Evolutionary conservation across 2,888 invertebrate species (phyloP).

Genomic region (Tinea trinotella): DNA sequence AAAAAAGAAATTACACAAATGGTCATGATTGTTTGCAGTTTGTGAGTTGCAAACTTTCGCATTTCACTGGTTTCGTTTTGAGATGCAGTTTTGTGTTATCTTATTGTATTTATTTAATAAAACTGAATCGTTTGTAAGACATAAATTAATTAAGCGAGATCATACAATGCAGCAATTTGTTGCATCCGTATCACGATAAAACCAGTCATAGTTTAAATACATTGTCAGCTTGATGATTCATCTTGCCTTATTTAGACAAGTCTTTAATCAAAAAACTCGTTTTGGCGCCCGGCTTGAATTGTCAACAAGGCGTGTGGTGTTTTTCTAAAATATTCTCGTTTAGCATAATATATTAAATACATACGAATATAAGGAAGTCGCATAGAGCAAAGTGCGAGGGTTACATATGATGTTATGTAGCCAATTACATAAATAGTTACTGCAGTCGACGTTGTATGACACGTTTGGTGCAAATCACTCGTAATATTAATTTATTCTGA

Average conservation of each 20-base stretch:
- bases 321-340: not conserved
- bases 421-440: slow-evolving; percentile 4
- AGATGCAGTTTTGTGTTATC: slow-evolving; percentile 2
- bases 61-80: slow-evolving; percentile 10
- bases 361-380: not conserved
- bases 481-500: not conserved
- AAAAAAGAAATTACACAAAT: not conserved
- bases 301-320: slow-evolving; percentile 2
- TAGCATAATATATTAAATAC: no score
- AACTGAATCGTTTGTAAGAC: not conserved
- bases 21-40: slow-evolving; percentile 6
- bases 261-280: slow-evolving; percentile 1
- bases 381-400: slow-evolving; percentile 1
- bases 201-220: slow-evolving; percentile 1
- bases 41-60: not conserved
- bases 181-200: slow-evolving; percentile 1
- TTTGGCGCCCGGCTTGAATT: not conserved
- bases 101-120: slow-evolving; percentile 11
- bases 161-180: not conserved
- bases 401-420: slow-evolving; percentile 4
- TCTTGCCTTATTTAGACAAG: not conserved
- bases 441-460: not conserved
- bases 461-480: not conserved
- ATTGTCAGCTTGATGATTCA: not conserved
- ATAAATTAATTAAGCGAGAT: not conserved